Base-by-base conservation (phyloP, 2,113 vertebrate genomes). In the Rhipidura dahli region DNA sequence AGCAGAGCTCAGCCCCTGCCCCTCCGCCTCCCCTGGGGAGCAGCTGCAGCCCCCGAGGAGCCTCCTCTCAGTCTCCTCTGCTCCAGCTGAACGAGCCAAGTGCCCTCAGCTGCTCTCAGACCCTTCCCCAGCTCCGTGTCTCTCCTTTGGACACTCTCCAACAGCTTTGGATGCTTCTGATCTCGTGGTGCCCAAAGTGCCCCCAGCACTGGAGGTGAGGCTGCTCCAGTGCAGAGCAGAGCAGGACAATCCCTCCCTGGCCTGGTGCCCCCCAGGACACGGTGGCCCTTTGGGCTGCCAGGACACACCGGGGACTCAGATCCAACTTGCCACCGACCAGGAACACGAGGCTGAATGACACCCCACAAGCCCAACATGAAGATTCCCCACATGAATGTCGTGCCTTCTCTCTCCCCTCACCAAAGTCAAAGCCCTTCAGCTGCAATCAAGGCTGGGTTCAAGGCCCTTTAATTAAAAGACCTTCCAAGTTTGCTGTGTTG, bases 371-470 rank as follows among this genome's bases (percentile, higher is more conserved):
- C 31, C 59, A 49, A 14, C 1, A 5, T 15, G 16, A 50, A 37
- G 13, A 19, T 49, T 26, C 37, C 3, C n/a, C 22, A 7, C 4
- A 28, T 0, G 3, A 59, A 21, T 1, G 1, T 2, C 28, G 10
- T 28, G 31, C 13, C 53, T 84, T 44, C 35, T 39, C 21, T 65
- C 68, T 54, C 76, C 56, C 23, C 31, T 69, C 81, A 44, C 7
- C 51, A 57, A 75, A 75, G 31, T 18, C 31, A 37, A 8, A 13
- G 35, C 22, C 28, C 14, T 30, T 71, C 54, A 84, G 22, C 22
- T 76, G 24, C 23, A 26, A 26, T 9, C 49, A 49, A 49, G 49
- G 49, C 49, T 49, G 49, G 23, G 24, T 26, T 26, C 49, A 26
- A 49, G 49, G 24, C 24, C 23, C 49, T 49, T 49, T 24, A 54